Conservation (phyloP, 2,113 vertebrate genomes). For the Hemiscyllium ocellatum region DNA sequence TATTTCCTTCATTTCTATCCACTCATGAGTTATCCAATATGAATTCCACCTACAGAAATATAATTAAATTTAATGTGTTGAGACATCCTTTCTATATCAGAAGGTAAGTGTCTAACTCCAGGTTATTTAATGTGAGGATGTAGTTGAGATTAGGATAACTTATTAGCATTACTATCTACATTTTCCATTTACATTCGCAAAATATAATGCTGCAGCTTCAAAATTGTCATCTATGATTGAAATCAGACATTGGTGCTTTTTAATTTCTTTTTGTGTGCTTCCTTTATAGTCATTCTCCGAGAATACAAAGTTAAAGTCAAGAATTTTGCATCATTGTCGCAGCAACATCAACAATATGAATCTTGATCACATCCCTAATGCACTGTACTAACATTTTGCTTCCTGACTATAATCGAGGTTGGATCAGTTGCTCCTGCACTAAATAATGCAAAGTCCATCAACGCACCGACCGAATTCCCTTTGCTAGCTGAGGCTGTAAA, state of each 20-base stretch:
- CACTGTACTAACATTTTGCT: conserved; percentile 27
- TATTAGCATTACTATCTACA: not conserved
- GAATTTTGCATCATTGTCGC: not conserved
- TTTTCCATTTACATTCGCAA: not conserved
- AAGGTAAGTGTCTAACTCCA: not conserved
- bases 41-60: not conserved
- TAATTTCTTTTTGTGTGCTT: not conserved
- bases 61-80: not conserved
- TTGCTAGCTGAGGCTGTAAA: conserved; percentile 16
- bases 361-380: not conserved
- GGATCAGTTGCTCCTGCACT: conserved; percentile 22
- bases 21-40: not conserved
- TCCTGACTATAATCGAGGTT: not conserved
- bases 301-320: not conserved
- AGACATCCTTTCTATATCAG: not conserved
- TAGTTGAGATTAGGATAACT: not conserved
- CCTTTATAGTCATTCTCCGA: not conserved
- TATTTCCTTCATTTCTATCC: not conserved
- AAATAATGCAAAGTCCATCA: conserved; percentile 36
- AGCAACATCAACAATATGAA: not conserved
- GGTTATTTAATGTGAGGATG: not conserved
- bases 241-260: not conserved
- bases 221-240: not conserved
- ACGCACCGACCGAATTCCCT: conserved; percentile 29
- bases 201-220: not conserved